phyloP scores from a whole-genome alignment of 2,888 invertebrate species.

The Pachydiplax longipennis region DNA sequence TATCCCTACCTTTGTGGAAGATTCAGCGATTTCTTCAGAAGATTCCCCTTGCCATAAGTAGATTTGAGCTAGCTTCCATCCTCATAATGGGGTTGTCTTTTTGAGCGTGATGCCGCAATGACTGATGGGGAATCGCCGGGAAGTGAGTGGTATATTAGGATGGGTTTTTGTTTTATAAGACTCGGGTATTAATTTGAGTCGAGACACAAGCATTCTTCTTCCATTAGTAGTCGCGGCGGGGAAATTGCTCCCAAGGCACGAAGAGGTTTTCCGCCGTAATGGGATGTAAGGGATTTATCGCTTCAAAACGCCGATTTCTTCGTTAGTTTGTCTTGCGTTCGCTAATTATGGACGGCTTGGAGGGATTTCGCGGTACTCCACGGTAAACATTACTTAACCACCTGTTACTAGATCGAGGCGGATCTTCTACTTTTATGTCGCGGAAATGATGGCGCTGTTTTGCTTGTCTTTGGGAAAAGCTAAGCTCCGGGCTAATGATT shows the following conservation, averaged over 20 bases:
- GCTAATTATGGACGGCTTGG: not conserved
- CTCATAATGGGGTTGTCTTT: not conserved
- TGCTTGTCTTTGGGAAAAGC: no score
- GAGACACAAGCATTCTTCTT: not conserved
- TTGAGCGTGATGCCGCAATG: not conserved
- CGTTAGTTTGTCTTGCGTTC: not conserved
- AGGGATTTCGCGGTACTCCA: not conserved
- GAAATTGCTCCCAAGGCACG: not conserved
- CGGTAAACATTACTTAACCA: not conserved
- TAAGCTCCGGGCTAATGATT: no score
- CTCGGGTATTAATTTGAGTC: not conserved
- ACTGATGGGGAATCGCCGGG: not conserved
- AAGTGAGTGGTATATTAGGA: not conserved
- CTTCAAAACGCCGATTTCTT: not conserved
- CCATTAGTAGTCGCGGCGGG: not conserved
- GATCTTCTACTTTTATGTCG: no score
- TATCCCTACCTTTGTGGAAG: no score
- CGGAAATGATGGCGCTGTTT: no score
- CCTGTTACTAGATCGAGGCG: not conserved
- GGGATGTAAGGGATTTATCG: not conserved
- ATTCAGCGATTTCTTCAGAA: no score
- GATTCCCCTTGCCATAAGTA: no score
- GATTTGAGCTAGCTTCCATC: no score
- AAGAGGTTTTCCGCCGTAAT: not conserved
- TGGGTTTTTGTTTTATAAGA: not conserved